Evolutionary conservation across 2,888 invertebrate genomes (phyloP).

Genomic region (Sinelater perroti): DNA sequence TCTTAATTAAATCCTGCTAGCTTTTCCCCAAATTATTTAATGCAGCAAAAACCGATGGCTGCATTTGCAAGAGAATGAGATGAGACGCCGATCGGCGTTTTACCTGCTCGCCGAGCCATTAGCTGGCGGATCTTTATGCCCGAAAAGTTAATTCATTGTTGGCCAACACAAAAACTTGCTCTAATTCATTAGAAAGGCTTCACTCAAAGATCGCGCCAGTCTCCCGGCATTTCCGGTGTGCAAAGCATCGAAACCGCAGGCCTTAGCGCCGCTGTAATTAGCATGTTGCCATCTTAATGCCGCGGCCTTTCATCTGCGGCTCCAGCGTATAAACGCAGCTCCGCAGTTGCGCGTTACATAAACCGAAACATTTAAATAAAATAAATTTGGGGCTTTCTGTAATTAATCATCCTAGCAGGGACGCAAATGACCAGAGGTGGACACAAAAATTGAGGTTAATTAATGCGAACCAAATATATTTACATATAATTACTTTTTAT

Average conservation of each 20-base stretch:
- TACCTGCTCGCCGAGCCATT: conserved; percentile 8
- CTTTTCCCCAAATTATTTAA: too few species aligned
- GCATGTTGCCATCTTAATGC: conserved; percentile 22
- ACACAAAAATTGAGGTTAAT: conserved; percentile 21
- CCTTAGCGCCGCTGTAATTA: conserved; percentile 32
- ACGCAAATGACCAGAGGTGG: conserved; percentile 11
- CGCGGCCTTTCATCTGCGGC: conserved; percentile 1
- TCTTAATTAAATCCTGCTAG: too few species aligned
- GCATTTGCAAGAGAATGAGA: too few species aligned
- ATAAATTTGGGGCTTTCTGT: background rate
- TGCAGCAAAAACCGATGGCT: too few species aligned
- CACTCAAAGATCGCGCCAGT: conserved; percentile 15
- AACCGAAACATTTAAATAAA: background rate
- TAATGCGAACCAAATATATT: conserved; percentile 20
- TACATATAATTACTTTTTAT: conserved; percentile 36
- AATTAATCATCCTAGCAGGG: conserved; percentile 23
- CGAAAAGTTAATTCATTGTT: conserved; percentile 11
- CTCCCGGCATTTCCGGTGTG: conserved; percentile 31
- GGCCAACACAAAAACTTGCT: conserved; percentile 24
- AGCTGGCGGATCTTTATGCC: conserved; percentile 7
- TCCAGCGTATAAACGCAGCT: conserved; percentile 13
- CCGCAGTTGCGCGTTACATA: background rate
- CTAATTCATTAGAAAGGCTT: conserved; percentile 29
- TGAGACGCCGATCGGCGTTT: too few species aligned
- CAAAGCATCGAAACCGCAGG: conserved; percentile 15